These are phyloP conservation scores for Melanerpes aurifrons DNA, from an alignment of 2,113 vertebrate species.

Conservation along the genomic window DNA sequence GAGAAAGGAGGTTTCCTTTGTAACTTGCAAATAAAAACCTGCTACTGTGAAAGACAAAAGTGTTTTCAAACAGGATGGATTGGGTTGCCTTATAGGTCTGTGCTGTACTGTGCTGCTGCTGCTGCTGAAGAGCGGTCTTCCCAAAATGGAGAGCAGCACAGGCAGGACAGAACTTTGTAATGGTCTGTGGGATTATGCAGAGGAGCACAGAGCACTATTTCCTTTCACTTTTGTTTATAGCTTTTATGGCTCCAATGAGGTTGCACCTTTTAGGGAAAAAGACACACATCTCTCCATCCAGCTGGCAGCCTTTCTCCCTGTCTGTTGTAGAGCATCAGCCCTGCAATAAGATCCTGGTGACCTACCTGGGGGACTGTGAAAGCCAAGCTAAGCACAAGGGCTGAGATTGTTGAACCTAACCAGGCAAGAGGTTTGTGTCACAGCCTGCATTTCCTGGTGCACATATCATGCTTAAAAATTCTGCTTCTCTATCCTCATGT, in stretches of 20 bases:
- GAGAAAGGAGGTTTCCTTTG: slow-evolving; percentile 36
- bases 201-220: not conserved
- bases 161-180: not conserved
- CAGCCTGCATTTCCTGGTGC: not conserved
- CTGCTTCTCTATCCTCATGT: not conserved
- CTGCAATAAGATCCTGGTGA: not conserved
- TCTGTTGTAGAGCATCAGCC: not conserved
- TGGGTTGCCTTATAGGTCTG: not conserved
- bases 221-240: not conserved
- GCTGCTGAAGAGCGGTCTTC: not conserved
- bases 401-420: not conserved
- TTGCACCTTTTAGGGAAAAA: not conserved
- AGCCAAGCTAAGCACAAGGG: not conserved
- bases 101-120: not conserved
- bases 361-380: not conserved
- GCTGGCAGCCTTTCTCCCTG: not conserved
- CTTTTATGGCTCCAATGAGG: not conserved
- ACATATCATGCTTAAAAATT: not conserved
- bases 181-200: accelerated
- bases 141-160: not conserved
- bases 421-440: not conserved
- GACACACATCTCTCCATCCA: not conserved
- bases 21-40: slow-evolving; percentile 17
- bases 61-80: not conserved
- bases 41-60: slow-evolving; percentile 9